phyloP scores from a whole-genome alignment of 2,797 vertebrate species.

The Mormyrops attenuatus region DNA sequence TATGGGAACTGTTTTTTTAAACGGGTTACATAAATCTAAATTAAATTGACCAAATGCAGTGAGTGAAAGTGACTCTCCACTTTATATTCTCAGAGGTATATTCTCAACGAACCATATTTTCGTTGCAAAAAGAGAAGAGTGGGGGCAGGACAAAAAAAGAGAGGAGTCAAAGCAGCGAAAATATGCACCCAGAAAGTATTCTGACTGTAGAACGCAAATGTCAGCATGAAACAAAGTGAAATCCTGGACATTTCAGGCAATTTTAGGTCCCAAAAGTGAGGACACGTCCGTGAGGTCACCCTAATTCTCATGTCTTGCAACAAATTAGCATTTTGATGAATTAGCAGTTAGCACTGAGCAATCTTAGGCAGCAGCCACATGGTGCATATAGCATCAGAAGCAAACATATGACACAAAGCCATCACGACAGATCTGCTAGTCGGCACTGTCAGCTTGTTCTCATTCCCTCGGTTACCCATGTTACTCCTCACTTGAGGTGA shows the following conservation, averaged over 20 bases:
- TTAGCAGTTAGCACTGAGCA: neutral
- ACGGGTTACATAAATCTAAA: neutral
- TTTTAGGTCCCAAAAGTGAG: neutral
- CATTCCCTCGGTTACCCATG: neutral
- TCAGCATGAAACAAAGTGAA: neutral
- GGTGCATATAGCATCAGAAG: neutral
- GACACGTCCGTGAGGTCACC: neutral
- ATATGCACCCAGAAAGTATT: neutral
- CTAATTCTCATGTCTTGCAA: neutral
- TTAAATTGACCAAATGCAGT: neutral
- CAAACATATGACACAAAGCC: neutral
- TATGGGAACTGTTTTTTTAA: neutral
- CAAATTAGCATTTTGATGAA: neutral
- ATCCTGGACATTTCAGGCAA: neutral
- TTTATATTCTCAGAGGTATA: neutral
- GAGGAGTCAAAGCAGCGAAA: neutral
- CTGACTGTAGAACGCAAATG: neutral
- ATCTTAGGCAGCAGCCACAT: neutral
- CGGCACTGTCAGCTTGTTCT: neutral
- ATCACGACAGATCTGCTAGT: neutral
- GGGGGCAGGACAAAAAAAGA: neutral
- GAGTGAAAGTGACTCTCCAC: neutral
- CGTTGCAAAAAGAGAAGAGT: neutral
- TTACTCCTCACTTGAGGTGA: slow-evolving; percentile 36
- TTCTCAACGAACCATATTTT: neutral